Base-by-base conservation (phyloP, 2,113 vertebrate genomes). In the Psittacus erithacus region DNA sequence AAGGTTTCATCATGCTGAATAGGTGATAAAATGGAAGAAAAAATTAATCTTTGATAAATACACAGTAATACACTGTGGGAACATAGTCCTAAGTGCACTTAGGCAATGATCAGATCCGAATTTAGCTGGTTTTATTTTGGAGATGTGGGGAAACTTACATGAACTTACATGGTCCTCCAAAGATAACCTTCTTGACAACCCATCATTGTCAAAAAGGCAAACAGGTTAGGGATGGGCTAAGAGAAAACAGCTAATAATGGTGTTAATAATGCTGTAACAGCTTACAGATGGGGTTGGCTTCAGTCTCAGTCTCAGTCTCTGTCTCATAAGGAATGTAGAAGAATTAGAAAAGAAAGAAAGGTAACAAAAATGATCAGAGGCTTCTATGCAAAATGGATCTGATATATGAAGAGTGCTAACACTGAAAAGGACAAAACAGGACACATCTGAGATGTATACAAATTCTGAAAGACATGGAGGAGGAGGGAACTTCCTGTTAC, bases 81-180 rank as follows among this genome's bases (percentile, higher is more conserved):
- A n/a, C 0, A 0, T 18, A 65, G 35, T n/a, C 27, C 67, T 73
- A 23, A 65, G 27, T 4, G 3, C 1, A 0, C 18, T 77, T 39
- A 62, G 62, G n/a, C 47, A 68, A 68, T 7, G 19, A 55, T 19
- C 29, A 65, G 33, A 28, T 65, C 43, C 65, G 75, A 52, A 73
- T 88, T 43, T 25, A 84, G 8, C 46, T 85, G 39, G 17, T 33
- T 96, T 85, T 87, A 6, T 69, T 88, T 90, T 79, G 75, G 59
- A 82, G 28, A 52, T 1, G 6, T 65, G 25, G 11, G 14, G 65
- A 11, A 74, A 17, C 33, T 86, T 81, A 13, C 27, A n/a, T 0
- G 0, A 74, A 16, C 33, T 86, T 81, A 14, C 31, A 38, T 0
- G 0, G 10, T 55, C 52, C 57, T 94, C 24, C 24, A 79, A 79